Base-by-base conservation (phyloP, 2,797 vertebrate genomes). In the Clarias pachynema region DNA sequence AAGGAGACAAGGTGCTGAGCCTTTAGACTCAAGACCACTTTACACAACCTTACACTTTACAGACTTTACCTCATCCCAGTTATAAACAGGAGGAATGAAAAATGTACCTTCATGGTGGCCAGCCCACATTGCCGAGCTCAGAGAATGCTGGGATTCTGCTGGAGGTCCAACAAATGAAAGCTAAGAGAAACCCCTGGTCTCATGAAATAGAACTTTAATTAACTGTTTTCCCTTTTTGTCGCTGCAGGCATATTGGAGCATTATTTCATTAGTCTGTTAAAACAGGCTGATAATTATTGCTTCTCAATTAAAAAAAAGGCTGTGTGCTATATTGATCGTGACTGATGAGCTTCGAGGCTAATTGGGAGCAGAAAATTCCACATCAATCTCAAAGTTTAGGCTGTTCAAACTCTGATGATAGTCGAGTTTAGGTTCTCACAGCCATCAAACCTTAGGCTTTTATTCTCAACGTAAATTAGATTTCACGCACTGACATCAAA, bases 271-370 rank as follows among this genome's bases (percentile, higher is more conserved):
- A 95, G 92, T 89, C 90, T 92, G 92, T 93, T 93, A 92, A 94
- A 94, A 93, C 92, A 92, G 91, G 90, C 93, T 93, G 94, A 96
- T 95, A 95, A 95, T 95, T 93, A 96, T 93, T 93, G 91, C 91
- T 92, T 93, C 93, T 95, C 93, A 93, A 93, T 95, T 94, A 91
- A 86, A 89, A 86, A 87, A 86, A 89, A 85, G 88, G 63, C 90
- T 87, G 84, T 90, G 90, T 89, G 92, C 91, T 89, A 79, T 94
- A 95, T 96, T 93, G 95, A 95, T 95, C 92, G 93, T 91, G 91
- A 91, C 91, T 93, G 94, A 94, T 94, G 93, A 95, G 92, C 92
- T 93, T 93, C 93, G 93, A 95, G 94, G 94, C 95, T 95, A 95
- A 96, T 95, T 95, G 93, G 92, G 91, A 94, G 91, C 92, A 91